These are phyloP conservation scores for Telmatochromis brichardi DNA, from an alignment of 2,113 vertebrate species.

Conservation along the genomic window DNA sequence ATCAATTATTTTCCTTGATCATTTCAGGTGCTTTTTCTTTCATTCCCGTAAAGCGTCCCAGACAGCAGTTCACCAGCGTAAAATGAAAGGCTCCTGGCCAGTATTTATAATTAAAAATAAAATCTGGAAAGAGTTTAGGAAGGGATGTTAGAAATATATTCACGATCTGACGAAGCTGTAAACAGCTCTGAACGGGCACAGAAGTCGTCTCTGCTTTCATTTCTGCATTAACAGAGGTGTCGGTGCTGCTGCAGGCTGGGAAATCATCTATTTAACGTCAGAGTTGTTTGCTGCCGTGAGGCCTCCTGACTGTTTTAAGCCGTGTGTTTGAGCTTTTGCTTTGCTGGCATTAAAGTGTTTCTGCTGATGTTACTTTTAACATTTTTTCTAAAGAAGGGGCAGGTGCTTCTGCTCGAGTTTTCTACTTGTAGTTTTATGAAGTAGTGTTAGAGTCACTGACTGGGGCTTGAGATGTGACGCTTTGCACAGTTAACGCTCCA, in stretches of 20 bases:
- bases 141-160: not conserved
- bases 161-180: not conserved
- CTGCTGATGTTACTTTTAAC: slow-evolving; percentile 35
- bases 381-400: slow-evolving; percentile 21
- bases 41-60: not conserved
- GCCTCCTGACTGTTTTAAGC: slow-evolving; percentile 20
- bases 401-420: slow-evolving; percentile 44
- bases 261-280: slow-evolving; percentile 9
- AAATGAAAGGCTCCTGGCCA: not conserved
- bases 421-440: slow-evolving; percentile 52
- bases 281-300: slow-evolving; percentile 26
- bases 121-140: not conserved
- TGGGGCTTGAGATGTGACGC: slow-evolving; percentile 58
- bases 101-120: not conserved
- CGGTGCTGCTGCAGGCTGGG: slow-evolving; percentile 18
- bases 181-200: not conserved
- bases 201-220: not conserved
- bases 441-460: slow-evolving; percentile 54
- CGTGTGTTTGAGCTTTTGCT: not conserved
- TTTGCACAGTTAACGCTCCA: slow-evolving; percentile 67
- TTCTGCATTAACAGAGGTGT: slow-evolving; percentile 21
- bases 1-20: not conserved
- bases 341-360: slow-evolving; percentile 39
- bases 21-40: not conserved
- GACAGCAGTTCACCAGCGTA: not conserved